Base-by-base conservation (phyloP, 2,888 invertebrate species). In the Ectemnius cavifrons region DNA sequence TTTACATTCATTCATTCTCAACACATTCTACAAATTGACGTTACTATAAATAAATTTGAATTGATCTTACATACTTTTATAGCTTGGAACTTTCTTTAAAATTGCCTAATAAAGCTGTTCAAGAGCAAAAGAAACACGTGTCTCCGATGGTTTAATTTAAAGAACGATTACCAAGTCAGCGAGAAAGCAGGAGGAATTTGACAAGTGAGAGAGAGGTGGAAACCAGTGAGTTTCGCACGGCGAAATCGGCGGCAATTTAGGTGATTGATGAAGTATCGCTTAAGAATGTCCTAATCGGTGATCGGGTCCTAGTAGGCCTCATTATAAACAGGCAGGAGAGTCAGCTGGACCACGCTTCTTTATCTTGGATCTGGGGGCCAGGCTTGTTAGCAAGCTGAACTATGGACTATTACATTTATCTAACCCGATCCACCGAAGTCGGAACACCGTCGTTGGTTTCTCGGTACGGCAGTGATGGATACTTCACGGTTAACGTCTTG, bases 281-380 rank as follows among this genome's bases (percentile, higher is more conserved):
- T 79, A 85, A 86, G 89, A 88, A 89, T 89, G 85, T 83, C 83
- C 87, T 89, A 89, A 89, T 89, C 89, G 89, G 84, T 83, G 87
- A 89, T 89, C 89, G 81, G 79, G 82, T 79, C 82, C 85, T 81
- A 83, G 77, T 84, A 82, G 72, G 79, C 71, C 86, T 86, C 86
- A 86, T 87, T 86, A 87, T 87, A 83, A 87, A 78, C 79, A 78
- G 77, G 16, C 78, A 71, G 65, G 37, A 37, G 37, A 79, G 82
- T 77, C 80, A 77, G 79, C 71, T 77, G 79, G 75, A 78, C 78
- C 84, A 67, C 68, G 70, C 56, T 37, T 37, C 45, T 72, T 87
- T 86, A 87, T 87, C 87, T 87, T 63, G 61, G 80, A 87, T 87
- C 87, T 87, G 75, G 79, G 83, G 79, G 80, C 82, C 81, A 86